These are phyloP conservation scores for Cliona cf. orientalis DNA, from an alignment of 37 sponge, comb jelly and placozoan genomes.

Conservation along the genomic window DNA sequence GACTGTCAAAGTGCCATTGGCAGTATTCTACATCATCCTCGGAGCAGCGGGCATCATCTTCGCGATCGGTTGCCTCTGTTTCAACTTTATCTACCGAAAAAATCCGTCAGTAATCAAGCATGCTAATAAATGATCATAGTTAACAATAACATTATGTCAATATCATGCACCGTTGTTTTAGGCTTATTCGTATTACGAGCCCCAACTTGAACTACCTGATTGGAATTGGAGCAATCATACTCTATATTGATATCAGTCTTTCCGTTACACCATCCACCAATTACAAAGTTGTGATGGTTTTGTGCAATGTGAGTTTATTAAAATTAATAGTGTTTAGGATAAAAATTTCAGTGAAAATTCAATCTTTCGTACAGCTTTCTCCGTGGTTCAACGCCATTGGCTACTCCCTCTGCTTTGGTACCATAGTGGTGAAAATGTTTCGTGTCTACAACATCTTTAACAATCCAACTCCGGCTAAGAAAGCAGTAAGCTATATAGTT, in stretches of 20 bases:
- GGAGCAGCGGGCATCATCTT: conserved; percentile 24
- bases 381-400: conserved; percentile 37
- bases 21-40: conserved; percentile 2
- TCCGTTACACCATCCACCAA: conserved; percentile 10
- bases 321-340: no score
- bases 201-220: conserved; percentile 55
- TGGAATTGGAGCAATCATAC: conserved; percentile 46
- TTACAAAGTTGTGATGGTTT: conserved; percentile 1
- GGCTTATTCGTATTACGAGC: conserved; percentile 37
- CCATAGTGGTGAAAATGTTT: conserved; percentile 55
- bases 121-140: no score
- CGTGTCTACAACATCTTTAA: conserved; percentile 50
- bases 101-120: no score
- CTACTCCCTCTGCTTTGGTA: conserved; percentile 58
- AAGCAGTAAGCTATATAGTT: not conserved
- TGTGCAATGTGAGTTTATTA: conserved; percentile 64
- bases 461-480: conserved; percentile 31
- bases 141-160: not conserved
- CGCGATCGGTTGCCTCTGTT: conserved; percentile 39
- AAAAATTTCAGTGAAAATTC: no score
- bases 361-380: conserved; percentile 37
- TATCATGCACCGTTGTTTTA: not conserved
- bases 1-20: conserved; percentile 12
- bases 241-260: conserved; percentile 35
- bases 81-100: conserved; percentile 54